Percentiles rank a stretch among this genome's conserved stretches.
Evolutionary conservation across 2,113 vertebrate genomes (phyloP).

Genomic region (Larimichthys polyactis): DNA sequence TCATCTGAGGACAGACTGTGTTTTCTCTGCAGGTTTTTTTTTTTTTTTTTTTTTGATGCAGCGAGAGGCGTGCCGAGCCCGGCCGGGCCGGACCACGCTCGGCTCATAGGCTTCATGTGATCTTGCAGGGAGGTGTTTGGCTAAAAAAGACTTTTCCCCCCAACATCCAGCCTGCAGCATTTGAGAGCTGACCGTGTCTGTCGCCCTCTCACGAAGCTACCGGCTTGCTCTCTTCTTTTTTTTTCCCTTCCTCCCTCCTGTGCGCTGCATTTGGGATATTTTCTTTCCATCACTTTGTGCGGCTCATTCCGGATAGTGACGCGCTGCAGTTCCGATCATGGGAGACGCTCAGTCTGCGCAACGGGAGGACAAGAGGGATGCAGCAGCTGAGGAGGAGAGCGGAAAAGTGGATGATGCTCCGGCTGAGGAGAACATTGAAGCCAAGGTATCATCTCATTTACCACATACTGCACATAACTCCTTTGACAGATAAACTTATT

Average conservation of each 20-base stretch:
- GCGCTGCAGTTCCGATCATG: constrained; percentile 76
- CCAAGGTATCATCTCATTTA: constrained; percentile 50
- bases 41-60: constrained; percentile 69
- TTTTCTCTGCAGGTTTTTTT: constrained; percentile 39
- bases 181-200: constrained; percentile 61
- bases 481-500: background rate
- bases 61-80: constrained; percentile 55
- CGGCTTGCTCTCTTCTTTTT: background rate
- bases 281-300: background rate
- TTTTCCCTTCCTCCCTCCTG: background rate
- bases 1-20: constrained; percentile 47
- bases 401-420: constrained; percentile 47
- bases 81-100: constrained; percentile 51
- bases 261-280: constrained; percentile 42
- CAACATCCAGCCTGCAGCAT: constrained; percentile 72
- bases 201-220: constrained; percentile 36
- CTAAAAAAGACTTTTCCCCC: constrained; percentile 78
- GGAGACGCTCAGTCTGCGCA: constrained; percentile 87
- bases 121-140: constrained; percentile 81
- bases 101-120: constrained; percentile 87
- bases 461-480: background rate
- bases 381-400: constrained; percentile 75
- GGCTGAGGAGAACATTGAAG: constrained; percentile 22
- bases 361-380: constrained; percentile 70
- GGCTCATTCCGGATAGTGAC: constrained; percentile 40